phyloP scores from a whole-genome alignment of 2,888 invertebrate genomes.

The Lepetodrilus schrolli region DNA sequence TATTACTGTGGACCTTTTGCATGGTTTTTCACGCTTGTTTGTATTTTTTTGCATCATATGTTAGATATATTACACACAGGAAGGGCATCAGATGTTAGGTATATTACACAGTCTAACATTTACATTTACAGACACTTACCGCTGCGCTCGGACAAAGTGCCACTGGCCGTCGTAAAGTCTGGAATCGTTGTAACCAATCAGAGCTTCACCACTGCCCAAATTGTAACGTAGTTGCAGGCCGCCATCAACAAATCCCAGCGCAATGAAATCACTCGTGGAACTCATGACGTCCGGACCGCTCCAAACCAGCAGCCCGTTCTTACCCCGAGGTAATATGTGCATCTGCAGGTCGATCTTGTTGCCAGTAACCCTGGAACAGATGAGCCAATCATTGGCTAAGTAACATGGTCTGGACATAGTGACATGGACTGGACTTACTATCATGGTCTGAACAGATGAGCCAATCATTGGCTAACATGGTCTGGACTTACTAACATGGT shows the following conservation, averaged over 20 bases:
- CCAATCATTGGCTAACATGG: no score
- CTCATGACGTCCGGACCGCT: conserved; percentile 82
- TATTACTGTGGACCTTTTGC: no score
- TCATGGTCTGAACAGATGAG: no score
- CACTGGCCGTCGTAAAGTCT: conserved; percentile 92
- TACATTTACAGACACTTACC: conserved; percentile 77
- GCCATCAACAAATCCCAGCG: conserved; percentile 88
- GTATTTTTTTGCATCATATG: background rate
- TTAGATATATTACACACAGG: no score
- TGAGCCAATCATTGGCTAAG: no score
- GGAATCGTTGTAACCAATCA: conserved; percentile 88
- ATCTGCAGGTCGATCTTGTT: conserved; percentile 91
- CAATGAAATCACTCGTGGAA: conserved; percentile 83
- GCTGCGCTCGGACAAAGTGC: conserved; percentile 85
- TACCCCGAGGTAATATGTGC: conserved; percentile 84
- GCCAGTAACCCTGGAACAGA: conserved; percentile 82
- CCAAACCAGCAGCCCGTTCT: conserved; percentile 88
- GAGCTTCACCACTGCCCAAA: conserved; percentile 89
- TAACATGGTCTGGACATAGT: no score
- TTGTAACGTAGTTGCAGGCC: conserved; percentile 86
- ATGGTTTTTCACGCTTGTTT: background rate
- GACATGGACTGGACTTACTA: no score
- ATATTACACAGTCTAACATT: background rate
- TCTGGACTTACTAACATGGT: no score
- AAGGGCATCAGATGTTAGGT: background rate